Percentiles rank a stretch among this genome's conserved stretches.
Conservation (phyloP, 2,797 vertebrate species). For the Anguilla obscura region DNA sequence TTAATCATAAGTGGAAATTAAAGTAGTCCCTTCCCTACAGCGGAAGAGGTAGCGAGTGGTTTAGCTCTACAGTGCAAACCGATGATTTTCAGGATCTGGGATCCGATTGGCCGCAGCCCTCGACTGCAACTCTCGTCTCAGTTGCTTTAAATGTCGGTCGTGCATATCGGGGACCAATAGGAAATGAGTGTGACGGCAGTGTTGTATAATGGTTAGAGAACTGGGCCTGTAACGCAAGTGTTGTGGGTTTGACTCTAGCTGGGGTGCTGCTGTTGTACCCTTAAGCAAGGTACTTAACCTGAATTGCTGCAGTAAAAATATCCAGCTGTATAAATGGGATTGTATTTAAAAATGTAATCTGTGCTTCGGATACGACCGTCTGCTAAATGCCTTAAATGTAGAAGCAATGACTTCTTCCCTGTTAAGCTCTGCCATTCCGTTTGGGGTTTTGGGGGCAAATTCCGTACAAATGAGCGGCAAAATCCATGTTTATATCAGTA, state of each 20-base stretch:
- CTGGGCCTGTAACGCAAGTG: background rate
- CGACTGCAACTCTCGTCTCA: conserved; percentile 54
- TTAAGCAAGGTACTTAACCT: background rate
- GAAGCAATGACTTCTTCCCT: conserved; percentile 56
- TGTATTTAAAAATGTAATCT: background rate
- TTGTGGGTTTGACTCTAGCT: background rate
- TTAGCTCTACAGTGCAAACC: conserved; percentile 55
- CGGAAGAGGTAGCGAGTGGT: conserved; percentile 51
- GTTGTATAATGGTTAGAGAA: background rate
- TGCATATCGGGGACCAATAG: conserved; percentile 52
- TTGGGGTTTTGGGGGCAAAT: conserved; percentile 54
- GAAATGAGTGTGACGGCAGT: conserved; percentile 51
- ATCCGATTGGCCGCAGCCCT: conserved; percentile 46
- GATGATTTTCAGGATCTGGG: conserved; percentile 41
- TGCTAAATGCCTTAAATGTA: background rate
- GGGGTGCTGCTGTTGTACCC: background rate
- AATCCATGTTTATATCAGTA: conserved; percentile 38
- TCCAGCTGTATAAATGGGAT: background rate
- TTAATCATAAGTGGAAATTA: conserved; percentile 36
- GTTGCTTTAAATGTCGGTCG: conserved; percentile 55
- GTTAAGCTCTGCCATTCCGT: conserved; percentile 65
- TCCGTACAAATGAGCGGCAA: conserved; percentile 60
- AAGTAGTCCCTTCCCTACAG: conserved; percentile 38
- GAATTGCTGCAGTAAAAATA: conserved; percentile 1
- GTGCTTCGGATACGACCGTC: background rate